Base-by-base conservation (phyloP, 2,113 vertebrate species). In the Struthio camelus region DNA sequence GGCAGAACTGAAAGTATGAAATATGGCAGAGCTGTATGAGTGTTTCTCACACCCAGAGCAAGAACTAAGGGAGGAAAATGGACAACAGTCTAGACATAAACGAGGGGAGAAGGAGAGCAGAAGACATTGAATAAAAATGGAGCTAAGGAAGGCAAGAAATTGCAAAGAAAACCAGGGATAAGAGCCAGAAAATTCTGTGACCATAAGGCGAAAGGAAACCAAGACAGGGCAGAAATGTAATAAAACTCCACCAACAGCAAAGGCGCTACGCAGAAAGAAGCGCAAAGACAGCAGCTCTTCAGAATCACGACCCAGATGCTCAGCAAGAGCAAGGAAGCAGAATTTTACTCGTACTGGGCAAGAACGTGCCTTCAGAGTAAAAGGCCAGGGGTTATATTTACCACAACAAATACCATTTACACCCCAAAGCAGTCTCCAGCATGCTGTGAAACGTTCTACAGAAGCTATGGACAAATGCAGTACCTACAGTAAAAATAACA, bases 251-350 rank as follows among this genome's bases (percentile, higher is more conserved):
- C 17, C 44, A 48, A 27, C 65, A 79, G 32, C 48, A 65, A 42
- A 81, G 0, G 0, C 15, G 18, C 19, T 5, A 15, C 10, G 8
- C 27, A 19, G 27, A 58, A 38, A 3, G 0, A 17, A 91, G 28
- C 13, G 9, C 0, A 3, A 34, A 65, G 51, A 36, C 0, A 3
- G 51, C 0, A 0, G 62, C 25, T 1, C 34, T 42, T 46, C 7
- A 19, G 30, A 27, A n/a, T 36, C 72, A 50, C 3, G 2, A 44
- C 28, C 23, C 6, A 30, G 1, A 2, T 1, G 1, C 58, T 40
- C 50, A 10, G 40, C 23, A 56, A 46, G 32, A 38, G 25, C 8
- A 1, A 36, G 53, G 1, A 0, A 36, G 12, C 23, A 38, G 42
- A 32, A 19, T 50, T 78, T 28, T 38, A 61, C 19, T 40, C 30